Evolutionary conservation across 2,888 invertebrate genomes (phyloP).

Genomic region (Apamea anceps): DNA sequence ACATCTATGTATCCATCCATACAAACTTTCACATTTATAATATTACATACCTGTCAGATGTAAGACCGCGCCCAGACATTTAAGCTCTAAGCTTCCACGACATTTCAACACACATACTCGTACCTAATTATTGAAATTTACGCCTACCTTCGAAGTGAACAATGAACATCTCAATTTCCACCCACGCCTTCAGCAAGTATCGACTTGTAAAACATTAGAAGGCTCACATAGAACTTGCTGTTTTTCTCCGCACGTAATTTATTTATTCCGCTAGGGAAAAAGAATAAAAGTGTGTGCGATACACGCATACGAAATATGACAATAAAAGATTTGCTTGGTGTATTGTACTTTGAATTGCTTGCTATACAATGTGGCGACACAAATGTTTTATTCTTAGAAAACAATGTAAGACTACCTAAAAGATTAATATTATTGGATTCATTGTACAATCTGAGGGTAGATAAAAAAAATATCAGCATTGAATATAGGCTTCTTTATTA

Average conservation of each 20-base stretch:
- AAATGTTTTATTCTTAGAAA: neutral
- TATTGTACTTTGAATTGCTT: slow-evolving; percentile 14
- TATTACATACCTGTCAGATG: neutral
- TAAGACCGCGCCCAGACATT: neutral
- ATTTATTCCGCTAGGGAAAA: slow-evolving; percentile 60
- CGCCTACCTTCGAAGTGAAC: slow-evolving; percentile 3
- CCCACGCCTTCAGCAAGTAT: slow-evolving; percentile 13
- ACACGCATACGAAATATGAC: slow-evolving; percentile 57
- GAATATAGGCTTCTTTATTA: too few relatives aligned
- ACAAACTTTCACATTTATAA: too few relatives aligned
- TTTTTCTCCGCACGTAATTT: slow-evolving; percentile 59
- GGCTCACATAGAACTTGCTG: slow-evolving; percentile 27
- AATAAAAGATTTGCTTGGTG: slow-evolving; percentile 26
- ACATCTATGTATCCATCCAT: too few relatives aligned
- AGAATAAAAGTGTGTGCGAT: slow-evolving; percentile 52
- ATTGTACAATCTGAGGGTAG: neutral
- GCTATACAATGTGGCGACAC: neutral
- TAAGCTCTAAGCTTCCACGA: neutral
- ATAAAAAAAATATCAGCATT: neutral
- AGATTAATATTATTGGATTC: neutral
- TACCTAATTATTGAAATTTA: slow-evolving; percentile 15
- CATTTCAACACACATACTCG: neutral
- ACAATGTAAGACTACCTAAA: neutral
- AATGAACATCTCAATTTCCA: slow-evolving; percentile 25
- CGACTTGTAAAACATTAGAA: slow-evolving; percentile 49